Base-by-base conservation (phyloP, 1,140 invertebrate species). In the Drosophila ironensis region DNA sequence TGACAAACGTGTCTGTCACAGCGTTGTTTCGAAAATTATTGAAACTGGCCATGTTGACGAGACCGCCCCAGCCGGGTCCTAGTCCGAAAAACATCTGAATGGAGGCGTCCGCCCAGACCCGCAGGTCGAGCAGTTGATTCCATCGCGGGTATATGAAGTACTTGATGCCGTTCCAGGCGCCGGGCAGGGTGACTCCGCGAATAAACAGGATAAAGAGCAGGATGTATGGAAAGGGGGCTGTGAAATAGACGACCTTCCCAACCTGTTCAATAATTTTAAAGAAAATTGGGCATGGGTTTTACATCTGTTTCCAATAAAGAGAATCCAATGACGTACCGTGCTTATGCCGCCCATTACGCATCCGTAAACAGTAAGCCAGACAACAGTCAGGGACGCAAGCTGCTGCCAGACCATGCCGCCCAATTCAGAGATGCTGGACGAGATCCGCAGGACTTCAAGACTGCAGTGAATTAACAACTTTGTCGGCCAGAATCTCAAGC, bases 21-120 rank as follows among this genome's bases (percentile, higher is more conserved):
- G 88, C 70, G 33, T 97, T 96, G 80, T 98, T 98, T 64, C 95
- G 92, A 84, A 97, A 97, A 53, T 93, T 92, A 90, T 97, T 98
- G 77, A 97, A 98, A 87, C 96, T 97, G 8, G 97, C 96, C 92
- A 97, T 97, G 54, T 96, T 96, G 6, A 98, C 92, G 73, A 98
- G 94, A 11, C 97, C 96, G 52, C 97, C 97, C 92, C 97, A 98
- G 3, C 97, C 97, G 6, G 96, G 96, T 0, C 97, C 97, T 0
- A 97, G 94, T 0, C 96, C 97, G 86, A 96, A 98, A 88, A 98
- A 98, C 64, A 98, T 95, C 90, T 97, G 95, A 4, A 97, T 94
- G 0, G 97, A 97, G 4, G 97, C 97, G 90, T 98, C 97, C 22
- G 95, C 94, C 97, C 97, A 98, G 14, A 98, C 96, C 88, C 93